Evolutionary conservation across 2,888 invertebrate species (phyloP).

Genomic region (Leptinotarsa haldemani): DNA sequence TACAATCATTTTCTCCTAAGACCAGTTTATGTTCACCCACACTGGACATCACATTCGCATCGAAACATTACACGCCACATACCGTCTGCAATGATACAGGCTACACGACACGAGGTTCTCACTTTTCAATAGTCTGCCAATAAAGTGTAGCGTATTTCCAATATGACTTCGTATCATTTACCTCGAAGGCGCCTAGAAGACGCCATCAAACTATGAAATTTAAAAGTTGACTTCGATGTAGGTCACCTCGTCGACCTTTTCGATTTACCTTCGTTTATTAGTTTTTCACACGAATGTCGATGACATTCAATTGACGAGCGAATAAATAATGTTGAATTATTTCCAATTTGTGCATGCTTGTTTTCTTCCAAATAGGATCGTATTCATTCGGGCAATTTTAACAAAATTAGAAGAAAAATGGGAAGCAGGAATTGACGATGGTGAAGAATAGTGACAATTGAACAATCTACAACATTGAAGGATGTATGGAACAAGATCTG

Average conservation of each 20-base stretch:
- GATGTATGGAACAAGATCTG: no score
- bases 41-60: constrained; percentile 17
- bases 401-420: no score
- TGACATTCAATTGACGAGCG: not conserved
- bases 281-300: constrained; percentile 17
- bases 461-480: no score
- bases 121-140: constrained; percentile 24
- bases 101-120: constrained; percentile 16
- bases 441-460: no score
- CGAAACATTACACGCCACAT: constrained; percentile 7
- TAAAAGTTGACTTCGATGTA: constrained; percentile 18
- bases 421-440: no score
- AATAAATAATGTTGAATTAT: not conserved
- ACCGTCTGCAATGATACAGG: constrained; percentile 16
- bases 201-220: constrained; percentile 16
- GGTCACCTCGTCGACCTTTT: constrained; percentile 15
- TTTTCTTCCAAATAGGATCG: not conserved
- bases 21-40: not conserved
- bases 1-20: no score
- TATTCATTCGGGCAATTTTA: no score
- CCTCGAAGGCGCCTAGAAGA: constrained; percentile 19
- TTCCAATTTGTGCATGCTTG: not conserved
- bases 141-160: constrained; percentile 13
- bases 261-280: constrained; percentile 10
- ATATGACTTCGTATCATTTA: constrained; percentile 14